A percentile compares a stretch with the other conserved stretches of the same genome.
Conservation (phyloP, 2,113 vertebrate species). For the Spermophilus dauricus region DNA sequence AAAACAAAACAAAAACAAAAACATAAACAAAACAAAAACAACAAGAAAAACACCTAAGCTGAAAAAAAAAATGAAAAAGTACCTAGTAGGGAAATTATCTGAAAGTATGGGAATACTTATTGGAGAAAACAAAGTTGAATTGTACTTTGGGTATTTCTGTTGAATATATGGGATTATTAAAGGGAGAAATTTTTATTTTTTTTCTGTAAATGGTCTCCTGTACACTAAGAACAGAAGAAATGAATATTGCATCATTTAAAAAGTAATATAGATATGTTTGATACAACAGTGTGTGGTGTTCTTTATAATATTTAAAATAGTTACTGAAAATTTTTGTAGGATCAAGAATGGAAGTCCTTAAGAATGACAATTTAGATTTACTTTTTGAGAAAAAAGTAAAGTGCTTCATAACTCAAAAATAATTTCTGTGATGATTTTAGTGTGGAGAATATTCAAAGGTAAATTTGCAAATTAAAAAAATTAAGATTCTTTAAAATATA, state of each 20-base stretch:
- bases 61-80: background rate
- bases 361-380: background rate
- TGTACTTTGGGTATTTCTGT: background rate
- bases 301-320: background rate
- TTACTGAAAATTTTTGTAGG: background rate
- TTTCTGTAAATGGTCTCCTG: background rate
- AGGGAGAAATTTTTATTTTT: background rate
- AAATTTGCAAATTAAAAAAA: background rate
- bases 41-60: background rate
- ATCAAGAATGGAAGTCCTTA: background rate
- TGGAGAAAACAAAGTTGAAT: background rate
- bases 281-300: background rate
- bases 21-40: too few relatives aligned
- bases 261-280: background rate
- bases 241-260: background rate
- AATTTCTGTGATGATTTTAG: background rate
- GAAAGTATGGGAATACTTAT: background rate
- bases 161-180: background rate
- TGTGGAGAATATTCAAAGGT: background rate
- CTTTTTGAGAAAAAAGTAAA: background rate
- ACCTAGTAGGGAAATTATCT: background rate
- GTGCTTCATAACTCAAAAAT: background rate
- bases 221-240: background rate
- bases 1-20: background rate
- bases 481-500: background rate